phyloP scores from a whole-genome alignment of 2,888 invertebrate genomes.

The Eilema sororculum region DNA sequence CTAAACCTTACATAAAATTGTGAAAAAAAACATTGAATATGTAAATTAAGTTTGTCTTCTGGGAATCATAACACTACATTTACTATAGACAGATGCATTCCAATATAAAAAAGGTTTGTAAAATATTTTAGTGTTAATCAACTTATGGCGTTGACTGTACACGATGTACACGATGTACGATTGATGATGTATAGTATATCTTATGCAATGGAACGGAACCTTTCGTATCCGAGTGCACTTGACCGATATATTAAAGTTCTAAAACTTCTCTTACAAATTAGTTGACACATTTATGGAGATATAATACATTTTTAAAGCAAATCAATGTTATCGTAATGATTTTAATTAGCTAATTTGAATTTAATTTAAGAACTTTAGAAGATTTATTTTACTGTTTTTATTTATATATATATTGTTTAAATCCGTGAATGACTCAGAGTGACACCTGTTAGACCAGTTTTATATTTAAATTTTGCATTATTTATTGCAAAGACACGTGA shows the following conservation, averaged over 20 bases:
- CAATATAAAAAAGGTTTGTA: too few species aligned
- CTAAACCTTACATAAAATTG: too few species aligned
- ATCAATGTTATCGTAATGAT: conserved; percentile 37
- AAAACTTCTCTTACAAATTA: neutral
- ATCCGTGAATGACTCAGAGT: conserved; percentile 7
- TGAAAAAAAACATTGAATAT: too few species aligned
- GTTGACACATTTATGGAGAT: neutral
- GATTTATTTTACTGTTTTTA: conserved; percentile 34
- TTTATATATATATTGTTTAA: conserved; percentile 24
- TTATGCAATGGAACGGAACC: neutral
- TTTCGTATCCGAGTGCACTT: neutral
- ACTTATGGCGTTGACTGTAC: too few species aligned
- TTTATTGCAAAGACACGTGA: conserved; percentile 3
- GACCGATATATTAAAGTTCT: too few species aligned
- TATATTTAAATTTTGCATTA: neutral
- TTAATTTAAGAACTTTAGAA: conserved; percentile 17
- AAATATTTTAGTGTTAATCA: too few species aligned
- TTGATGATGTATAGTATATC: too few species aligned
- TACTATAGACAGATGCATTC: too few species aligned
- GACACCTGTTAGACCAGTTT: conserved; percentile 36
- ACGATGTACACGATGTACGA: too few species aligned
- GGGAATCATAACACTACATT: too few species aligned
- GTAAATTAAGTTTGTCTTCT: too few species aligned
- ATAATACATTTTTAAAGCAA: conserved; percentile 20
- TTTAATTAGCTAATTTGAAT: conserved; percentile 36